These are phyloP conservation scores for Turdus rufiventris DNA, from an alignment of 2,113 vertebrate species.

Conservation along the genomic window DNA sequence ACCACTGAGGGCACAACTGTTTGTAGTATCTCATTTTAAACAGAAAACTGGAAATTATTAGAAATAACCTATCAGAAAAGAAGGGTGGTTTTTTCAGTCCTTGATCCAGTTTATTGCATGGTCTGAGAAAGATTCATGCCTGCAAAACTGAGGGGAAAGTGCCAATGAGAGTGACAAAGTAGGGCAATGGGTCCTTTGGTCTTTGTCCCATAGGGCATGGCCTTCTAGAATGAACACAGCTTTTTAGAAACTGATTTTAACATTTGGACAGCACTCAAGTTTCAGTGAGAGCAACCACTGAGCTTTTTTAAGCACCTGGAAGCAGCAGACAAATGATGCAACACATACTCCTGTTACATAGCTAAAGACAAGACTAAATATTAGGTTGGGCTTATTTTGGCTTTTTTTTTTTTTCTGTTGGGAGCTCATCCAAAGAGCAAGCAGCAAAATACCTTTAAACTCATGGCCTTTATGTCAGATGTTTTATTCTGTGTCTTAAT, in stretches of 20 bases:
- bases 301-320: conserved; percentile 75
- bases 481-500: background rate
- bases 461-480: background rate
- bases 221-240: conserved; percentile 39
- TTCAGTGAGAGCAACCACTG: conserved; percentile 28
- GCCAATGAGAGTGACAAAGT: background rate
- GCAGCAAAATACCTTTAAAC: conserved; percentile 1
- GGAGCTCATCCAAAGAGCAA: conserved; percentile 43
- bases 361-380: conserved; percentile 66
- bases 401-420: background rate
- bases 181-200: conserved; percentile 43
- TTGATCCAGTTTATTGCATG: background rate
- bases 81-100: background rate
- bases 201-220: conserved; percentile 45
- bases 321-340: conserved; percentile 62
- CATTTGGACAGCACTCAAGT: conserved; percentile 44
- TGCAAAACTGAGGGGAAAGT: background rate
- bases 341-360: conserved; percentile 59
- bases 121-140: background rate
- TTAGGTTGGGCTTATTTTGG: background rate
- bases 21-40: background rate
- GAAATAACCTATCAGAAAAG: background rate
- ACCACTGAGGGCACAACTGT: background rate
- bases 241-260: conserved; percentile 52
- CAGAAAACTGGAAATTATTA: background rate